phyloP scores from a whole-genome alignment of 2,113 vertebrate genomes.

The Megaptera novaeangliae region DNA sequence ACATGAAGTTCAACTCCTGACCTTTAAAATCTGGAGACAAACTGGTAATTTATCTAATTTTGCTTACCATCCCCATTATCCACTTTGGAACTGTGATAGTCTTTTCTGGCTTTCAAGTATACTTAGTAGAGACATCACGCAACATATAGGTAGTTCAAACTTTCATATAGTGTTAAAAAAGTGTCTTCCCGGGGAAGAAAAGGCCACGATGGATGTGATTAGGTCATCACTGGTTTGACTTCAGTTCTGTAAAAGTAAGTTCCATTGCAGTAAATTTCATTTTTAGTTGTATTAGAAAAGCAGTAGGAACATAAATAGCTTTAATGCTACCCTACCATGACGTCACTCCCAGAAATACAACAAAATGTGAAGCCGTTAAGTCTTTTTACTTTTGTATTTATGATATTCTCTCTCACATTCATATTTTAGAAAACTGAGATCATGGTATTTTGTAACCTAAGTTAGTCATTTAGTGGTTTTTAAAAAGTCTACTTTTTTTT shows the following conservation, averaged over 20 bases:
- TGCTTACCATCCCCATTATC: not conserved
- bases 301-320: not conserved
- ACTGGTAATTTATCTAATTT: not conserved
- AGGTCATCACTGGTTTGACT: not conserved
- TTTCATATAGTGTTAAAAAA: not conserved
- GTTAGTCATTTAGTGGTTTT: not conserved
- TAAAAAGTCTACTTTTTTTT: not conserved
- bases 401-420: not conserved
- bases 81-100: not conserved
- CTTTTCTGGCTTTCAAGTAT: not conserved
- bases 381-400: not conserved
- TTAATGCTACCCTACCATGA: not conserved
- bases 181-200: not conserved
- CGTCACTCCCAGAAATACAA: not conserved
- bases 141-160: not conserved
- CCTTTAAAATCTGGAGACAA: not conserved
- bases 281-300: slow-evolving; percentile 27
- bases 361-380: not conserved
- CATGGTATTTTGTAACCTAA: not conserved
- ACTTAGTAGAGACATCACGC: not conserved
- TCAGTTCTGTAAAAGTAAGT: slow-evolving; percentile 32
- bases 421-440: not conserved
- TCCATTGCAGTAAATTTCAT: not conserved
- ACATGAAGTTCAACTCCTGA: not conserved
- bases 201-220: not conserved